phyloP scores from a whole-genome alignment of 2,888 invertebrate genomes.

The Agrilus biguttatus region DNA sequence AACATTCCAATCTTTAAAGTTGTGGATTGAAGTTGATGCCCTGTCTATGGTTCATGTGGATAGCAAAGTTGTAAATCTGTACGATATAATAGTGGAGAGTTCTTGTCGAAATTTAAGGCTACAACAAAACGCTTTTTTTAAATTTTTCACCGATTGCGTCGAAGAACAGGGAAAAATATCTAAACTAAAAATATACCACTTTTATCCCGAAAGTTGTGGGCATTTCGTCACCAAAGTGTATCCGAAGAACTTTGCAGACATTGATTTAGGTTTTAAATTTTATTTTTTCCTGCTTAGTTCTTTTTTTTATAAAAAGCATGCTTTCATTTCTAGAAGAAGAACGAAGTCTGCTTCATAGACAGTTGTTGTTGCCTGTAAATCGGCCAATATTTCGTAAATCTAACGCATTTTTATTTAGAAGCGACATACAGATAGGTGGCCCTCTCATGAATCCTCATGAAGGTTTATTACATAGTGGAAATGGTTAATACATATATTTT shows the following conservation, averaged over 20 bases:
- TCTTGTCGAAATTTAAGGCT: constrained; percentile 54
- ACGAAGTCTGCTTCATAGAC: constrained; percentile 54
- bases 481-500: constrained; percentile 17
- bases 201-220: constrained; percentile 52
- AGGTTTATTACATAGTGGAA: constrained; percentile 27
- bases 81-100: constrained; percentile 61
- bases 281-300: constrained; percentile 2
- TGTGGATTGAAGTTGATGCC: constrained; percentile 54
- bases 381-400: constrained; percentile 63
- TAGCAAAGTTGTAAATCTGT: constrained; percentile 48
- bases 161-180: constrained; percentile 17
- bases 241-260: constrained; percentile 49
- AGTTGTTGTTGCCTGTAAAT: constrained; percentile 50
- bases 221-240: constrained; percentile 66
- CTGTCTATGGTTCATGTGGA: constrained; percentile 55
- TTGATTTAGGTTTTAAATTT: constrained; percentile 45
- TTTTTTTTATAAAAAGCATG: background rate
- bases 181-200: constrained; percentile 58
- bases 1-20: constrained; percentile 35
- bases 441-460: constrained; percentile 64
- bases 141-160: constrained; percentile 31
- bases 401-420: constrained; percentile 45
- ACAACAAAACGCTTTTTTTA: constrained; percentile 46
- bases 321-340: constrained; percentile 38
- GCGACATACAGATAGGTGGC: constrained; percentile 29